A percentile compares a stretch with the other conserved stretches of the same genome.
Conservation (phyloP, 2,113 vertebrate species). For the Nesogale talazaci region DNA sequence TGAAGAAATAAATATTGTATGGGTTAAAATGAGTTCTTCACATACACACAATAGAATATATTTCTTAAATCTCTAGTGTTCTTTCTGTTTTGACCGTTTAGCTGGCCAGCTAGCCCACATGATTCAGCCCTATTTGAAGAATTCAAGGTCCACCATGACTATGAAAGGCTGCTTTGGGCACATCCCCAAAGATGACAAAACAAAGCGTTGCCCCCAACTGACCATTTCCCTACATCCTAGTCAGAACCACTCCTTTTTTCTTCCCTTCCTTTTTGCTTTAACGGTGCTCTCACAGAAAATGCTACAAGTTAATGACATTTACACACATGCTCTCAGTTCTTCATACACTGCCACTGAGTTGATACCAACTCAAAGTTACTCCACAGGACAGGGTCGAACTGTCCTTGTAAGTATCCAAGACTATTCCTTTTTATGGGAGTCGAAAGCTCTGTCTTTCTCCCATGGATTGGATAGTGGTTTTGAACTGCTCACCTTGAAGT, state of each 20-base stretch:
- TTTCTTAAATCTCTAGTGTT: slow-evolving; percentile 6
- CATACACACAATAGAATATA: not conserved
- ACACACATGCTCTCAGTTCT: not conserved
- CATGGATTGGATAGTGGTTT: too few relatives aligned
- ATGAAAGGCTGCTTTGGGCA: too few relatives aligned
- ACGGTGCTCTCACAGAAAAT: not conserved
- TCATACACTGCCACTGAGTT: too few relatives aligned
- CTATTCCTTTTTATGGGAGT: too few relatives aligned
- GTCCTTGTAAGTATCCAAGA: too few relatives aligned
- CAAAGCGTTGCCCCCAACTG: not conserved
- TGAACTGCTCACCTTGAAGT: too few relatives aligned
- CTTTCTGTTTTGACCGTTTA: not conserved
- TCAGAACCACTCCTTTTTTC: not conserved
- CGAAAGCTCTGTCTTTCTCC: too few relatives aligned
- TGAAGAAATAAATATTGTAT: not conserved
- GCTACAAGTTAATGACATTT: not conserved
- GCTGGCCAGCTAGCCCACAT: not conserved
- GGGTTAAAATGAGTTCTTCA: too few relatives aligned
- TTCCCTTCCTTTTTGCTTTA: not conserved
- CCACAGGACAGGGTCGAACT: too few relatives aligned
- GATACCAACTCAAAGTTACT: too few relatives aligned
- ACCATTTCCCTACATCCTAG: not conserved
- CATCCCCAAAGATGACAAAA: too few relatives aligned
- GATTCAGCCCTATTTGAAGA: not conserved
- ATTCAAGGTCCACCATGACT: not conserved